A percentile compares a stretch with the other conserved stretches of the same genome.
These are phyloP conservation scores for Apostichopus californicus DNA, from an alignment of 35 echinoderm and acorn worm species.

Conservation along the genomic window DNA sequence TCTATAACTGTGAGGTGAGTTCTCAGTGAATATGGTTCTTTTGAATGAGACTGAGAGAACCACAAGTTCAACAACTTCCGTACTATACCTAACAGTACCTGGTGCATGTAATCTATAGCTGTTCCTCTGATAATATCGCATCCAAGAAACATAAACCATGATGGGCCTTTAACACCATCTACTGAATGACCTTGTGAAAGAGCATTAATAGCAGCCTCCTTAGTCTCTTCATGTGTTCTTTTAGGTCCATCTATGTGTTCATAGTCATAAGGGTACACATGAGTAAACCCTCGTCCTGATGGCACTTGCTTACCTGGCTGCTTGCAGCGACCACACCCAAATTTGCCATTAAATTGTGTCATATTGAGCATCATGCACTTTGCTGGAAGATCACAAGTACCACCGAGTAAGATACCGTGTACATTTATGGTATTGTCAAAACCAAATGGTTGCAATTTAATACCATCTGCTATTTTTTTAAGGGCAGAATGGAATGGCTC, in stretches of 20 bases:
- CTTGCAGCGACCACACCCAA: conserved; percentile 18
- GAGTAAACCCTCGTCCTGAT: conserved; percentile 1
- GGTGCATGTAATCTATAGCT: conserved; percentile 60
- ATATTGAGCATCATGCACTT: conserved; percentile 28
- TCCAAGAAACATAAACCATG: conserved; percentile 22
- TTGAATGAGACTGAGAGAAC: conserved; percentile 23
- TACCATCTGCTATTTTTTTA: background rate
- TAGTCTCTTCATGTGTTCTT: conserved; percentile 23
- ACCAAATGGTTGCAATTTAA: background rate
- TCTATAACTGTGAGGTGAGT: background rate
- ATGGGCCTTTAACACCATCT: conserved; percentile 41
- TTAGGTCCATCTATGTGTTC: background rate
- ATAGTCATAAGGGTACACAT: conserved; percentile 14
- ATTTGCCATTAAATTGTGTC: conserved; percentile 32
- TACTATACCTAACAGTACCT: conserved; percentile 38
- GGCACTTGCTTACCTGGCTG: conserved; percentile 17
- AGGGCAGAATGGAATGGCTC: background rate
- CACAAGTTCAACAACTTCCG: conserved; percentile 27
- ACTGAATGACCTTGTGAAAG: background rate
- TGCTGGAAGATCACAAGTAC: conserved; percentile 58
- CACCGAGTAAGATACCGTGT: background rate
- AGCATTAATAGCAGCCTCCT: background rate
- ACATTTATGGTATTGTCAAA: background rate
- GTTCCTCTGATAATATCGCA: conserved; percentile 42
- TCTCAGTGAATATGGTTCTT: background rate